phyloP scores from a whole-genome alignment of 1,140 invertebrate species.

The Drosophila melanogaster region DNA sequence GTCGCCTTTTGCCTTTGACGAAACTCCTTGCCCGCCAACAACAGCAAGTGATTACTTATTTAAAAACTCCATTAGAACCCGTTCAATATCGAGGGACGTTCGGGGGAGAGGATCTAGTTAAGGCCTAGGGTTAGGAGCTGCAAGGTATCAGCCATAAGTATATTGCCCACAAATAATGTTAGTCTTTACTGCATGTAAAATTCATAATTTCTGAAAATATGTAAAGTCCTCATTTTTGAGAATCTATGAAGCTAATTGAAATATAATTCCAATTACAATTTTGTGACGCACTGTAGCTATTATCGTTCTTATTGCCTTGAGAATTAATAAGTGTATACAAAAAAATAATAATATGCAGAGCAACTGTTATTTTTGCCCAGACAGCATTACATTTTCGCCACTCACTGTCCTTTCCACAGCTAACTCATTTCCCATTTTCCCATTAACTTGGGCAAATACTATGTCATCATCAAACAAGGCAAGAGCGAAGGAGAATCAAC shows the following conservation, averaged over 20 bases:
- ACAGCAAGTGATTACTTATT: slow-evolving; percentile 62
- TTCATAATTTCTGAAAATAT: too few species aligned
- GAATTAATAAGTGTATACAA: too few species aligned
- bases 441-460: slow-evolving; percentile 66
- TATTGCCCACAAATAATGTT: neutral
- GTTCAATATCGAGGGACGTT: slow-evolving; percentile 7
- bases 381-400: neutral
- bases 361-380: neutral
- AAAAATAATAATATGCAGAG: neutral
- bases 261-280: neutral
- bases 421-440: slow-evolving; percentile 59
- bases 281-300: neutral
- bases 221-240: too few species aligned
- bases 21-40: slow-evolving; percentile 25
- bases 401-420: slow-evolving; percentile 7
- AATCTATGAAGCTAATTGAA: too few species aligned
- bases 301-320: too few species aligned
- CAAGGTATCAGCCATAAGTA: neutral
- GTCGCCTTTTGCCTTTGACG: slow-evolving; percentile 15
- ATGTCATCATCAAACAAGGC: slow-evolving; percentile 63
- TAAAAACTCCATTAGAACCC: slow-evolving; percentile 61
- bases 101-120: neutral
- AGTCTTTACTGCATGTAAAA: too few species aligned
- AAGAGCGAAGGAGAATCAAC: slow-evolving; percentile 20
- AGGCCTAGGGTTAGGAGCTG: slow-evolving; percentile 2